Conservation (phyloP, 2,113 vertebrate genomes). For the Irena cyanogastra region DNA sequence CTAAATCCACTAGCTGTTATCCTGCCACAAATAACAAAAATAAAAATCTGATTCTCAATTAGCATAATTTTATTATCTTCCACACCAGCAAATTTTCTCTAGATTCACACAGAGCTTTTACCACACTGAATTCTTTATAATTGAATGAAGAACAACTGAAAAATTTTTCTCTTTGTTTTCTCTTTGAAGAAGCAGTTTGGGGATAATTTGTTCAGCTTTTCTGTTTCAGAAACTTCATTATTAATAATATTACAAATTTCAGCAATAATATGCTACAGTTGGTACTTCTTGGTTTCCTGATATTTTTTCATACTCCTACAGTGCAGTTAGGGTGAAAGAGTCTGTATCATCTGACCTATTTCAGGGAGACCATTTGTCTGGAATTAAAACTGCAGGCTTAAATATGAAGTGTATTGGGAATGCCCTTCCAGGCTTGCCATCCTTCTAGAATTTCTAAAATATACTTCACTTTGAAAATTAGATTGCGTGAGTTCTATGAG, state of each 20-base stretch:
- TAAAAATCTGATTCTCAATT: not conserved
- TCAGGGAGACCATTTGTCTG: not conserved
- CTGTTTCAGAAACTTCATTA: not conserved
- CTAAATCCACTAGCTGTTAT: not conserved
- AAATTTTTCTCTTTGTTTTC: not conserved
- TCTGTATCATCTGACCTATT: not conserved
- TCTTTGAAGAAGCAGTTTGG: not conserved
- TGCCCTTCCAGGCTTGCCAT: not conserved
- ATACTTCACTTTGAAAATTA: not conserved
- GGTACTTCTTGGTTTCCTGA: not conserved
- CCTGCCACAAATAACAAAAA: not conserved
- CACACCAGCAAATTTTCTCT: not conserved
- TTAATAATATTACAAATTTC: not conserved
- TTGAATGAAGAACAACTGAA: not conserved
- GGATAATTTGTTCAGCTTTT: not conserved
- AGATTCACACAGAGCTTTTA: not conserved
- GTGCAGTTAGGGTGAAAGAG: not conserved
- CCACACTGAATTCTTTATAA: not conserved
- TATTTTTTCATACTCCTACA: not conserved
- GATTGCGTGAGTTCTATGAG: fast-evolving
- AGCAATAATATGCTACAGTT: not conserved
- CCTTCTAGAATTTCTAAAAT: not conserved
- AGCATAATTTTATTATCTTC: not conserved
- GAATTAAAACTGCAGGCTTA: not conserved
- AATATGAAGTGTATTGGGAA: not conserved